Base-by-base conservation (phyloP, 2,888 invertebrate genomes). In the Germaria angustata region DNA sequence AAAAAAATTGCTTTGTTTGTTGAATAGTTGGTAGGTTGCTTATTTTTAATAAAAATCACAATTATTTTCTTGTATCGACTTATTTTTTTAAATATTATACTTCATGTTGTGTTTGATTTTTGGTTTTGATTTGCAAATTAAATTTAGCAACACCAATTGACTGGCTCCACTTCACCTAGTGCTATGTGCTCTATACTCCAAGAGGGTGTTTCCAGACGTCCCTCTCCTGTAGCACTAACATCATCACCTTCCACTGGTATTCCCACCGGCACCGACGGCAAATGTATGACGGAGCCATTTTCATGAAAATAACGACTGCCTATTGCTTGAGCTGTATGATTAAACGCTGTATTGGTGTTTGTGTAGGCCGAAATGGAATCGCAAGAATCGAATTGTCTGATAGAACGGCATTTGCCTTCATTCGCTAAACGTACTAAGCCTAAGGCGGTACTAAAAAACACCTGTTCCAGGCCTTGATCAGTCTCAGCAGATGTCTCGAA, bases 401-500 rank as follows among this genome's bases (percentile, higher is more conserved):
- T 87, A 0, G 93, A 92, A 1, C 92, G 92, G 11, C 92, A 92
- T 66, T 92, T 91, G 65, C 91, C 91, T 20, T 92, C 92, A 15
- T 90, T 89, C 0, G 93, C 92, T 65, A 95, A 88, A 77, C 92
- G 92, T 8, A 94, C 91, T 11, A 96, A 90, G 0, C 94, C 93
- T 24, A 92, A 89, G 0, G 95, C 95, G 0, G 95, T 93, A 71
- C 92, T 93, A 39, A 94, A 90, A 88, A 96, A 96, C 34, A 96
- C 94, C 84, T 94, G 93, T 86, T 95, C 95, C 63, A 96, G 93
- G 0, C 96, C 95, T 93, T 94, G 94, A 87, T 95, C 95, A 84
- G 94, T 93, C 83, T 95, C 91, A 0, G 97, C 97, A 0, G 97
- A 97, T 0, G 96, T 95, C 90, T 98, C 97, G 86, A 95, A 95